Percentiles rank a stretch among this genome's conserved stretches.
Evolutionary conservation across 2,797 vertebrate species (phyloP).

Genomic region (Agapornis canus): DNA sequence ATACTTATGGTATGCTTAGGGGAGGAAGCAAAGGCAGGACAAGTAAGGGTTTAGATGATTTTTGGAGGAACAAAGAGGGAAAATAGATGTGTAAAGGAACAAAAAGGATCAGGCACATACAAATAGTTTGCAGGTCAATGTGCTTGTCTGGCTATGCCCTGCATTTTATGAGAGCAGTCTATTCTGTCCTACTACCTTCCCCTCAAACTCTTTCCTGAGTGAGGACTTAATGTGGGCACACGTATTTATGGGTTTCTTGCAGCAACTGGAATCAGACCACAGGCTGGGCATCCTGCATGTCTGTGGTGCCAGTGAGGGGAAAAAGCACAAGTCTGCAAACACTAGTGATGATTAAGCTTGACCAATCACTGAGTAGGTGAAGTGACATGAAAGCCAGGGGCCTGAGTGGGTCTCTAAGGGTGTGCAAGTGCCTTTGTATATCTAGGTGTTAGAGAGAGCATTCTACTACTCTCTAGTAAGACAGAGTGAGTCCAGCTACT

Average conservation of each 20-base stretch:
- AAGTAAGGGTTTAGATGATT: neutral
- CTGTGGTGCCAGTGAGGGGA: rapidly evolving
- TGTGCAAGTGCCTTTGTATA: neutral
- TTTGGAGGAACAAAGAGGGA: neutral
- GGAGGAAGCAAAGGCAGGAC: neutral
- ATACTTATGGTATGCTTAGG: neutral
- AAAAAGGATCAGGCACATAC: neutral
- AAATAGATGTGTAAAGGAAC: neutral
- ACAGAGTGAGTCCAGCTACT: neutral
- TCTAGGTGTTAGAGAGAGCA: neutral
- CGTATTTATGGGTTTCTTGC: neutral
- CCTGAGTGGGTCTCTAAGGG: neutral
- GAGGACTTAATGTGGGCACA: rapidly evolving
- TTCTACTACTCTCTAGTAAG: neutral
- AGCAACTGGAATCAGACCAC: neutral
- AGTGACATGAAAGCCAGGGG: neutral
- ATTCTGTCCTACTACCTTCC: neutral
- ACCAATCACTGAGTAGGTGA: neutral
- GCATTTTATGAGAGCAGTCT: neutral
- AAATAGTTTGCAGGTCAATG: neutral
- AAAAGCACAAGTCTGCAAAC: neutral
- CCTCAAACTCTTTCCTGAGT: neutral
- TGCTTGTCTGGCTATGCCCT: rapidly evolving
- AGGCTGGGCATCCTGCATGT: neutral
- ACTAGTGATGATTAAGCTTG: neutral